Conservation (phyloP, 2,797 vertebrate species). For the Manis crassicaudata region DNA sequence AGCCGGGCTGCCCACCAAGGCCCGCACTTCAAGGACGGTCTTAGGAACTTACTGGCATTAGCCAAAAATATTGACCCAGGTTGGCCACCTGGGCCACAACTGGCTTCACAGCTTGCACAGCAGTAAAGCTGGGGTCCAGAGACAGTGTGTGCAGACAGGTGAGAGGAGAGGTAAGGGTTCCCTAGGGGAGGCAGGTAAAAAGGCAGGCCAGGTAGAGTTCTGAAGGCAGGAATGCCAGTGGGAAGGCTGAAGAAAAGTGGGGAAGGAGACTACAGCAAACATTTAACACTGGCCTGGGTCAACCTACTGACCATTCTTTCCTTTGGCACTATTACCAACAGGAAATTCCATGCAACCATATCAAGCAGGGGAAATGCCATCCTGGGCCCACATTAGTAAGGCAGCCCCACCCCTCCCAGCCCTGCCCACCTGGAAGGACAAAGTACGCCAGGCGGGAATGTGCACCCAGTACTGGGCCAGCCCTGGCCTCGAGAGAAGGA, state of each 20-base stretch:
- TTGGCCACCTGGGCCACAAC: not conserved
- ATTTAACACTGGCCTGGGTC: accelerated
- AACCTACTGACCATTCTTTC: not conserved
- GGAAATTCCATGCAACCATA: not conserved
- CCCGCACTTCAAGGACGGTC: not conserved
- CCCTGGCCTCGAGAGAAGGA: not conserved
- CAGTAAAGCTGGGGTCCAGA: not conserved
- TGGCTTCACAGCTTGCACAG: not conserved
- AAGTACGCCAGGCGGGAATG: not conserved
- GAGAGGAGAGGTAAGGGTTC: not conserved
- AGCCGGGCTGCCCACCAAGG: not conserved
- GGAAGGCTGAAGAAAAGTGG: not conserved
- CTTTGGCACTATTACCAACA: not conserved
- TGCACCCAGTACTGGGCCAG: not conserved
- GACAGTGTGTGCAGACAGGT: too few species aligned
- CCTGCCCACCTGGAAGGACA: not conserved
- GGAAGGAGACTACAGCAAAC: not conserved
- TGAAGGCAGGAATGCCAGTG: not conserved
- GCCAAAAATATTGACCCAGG: not conserved
- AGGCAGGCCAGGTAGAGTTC: not conserved
- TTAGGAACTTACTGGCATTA: not conserved
- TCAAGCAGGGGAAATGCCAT: not conserved
- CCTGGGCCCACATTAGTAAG: not conserved
- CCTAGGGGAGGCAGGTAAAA: not conserved
- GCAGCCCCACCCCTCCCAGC: not conserved